Percentiles rank a stretch among this genome's conserved stretches.
These are phyloP conservation scores for Sipha maydis DNA, from an alignment of 2,888 invertebrate species.

Conservation along the genomic window DNA sequence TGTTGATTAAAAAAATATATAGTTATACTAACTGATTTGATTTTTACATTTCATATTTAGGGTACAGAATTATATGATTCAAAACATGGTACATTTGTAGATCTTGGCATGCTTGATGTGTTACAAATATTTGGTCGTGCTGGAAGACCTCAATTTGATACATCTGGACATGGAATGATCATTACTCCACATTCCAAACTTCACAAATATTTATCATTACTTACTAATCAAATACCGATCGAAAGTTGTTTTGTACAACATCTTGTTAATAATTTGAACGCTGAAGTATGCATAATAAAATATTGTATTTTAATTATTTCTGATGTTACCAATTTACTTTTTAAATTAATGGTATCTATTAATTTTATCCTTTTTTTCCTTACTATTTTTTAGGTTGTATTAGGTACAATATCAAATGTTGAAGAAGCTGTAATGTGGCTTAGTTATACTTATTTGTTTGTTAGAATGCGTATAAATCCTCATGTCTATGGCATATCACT, in stretches of 20 bases:
- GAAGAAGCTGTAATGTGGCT: slow-evolving; percentile 98
- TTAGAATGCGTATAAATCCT: slow-evolving; percentile 93
- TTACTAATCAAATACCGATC: slow-evolving; percentile 97
- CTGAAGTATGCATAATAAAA: slow-evolving; percentile 76
- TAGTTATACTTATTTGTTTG: slow-evolving; percentile 95
- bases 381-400: slow-evolving; percentile 74
- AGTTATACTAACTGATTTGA: neutral
- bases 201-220: slow-evolving; percentile 89
- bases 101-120: slow-evolving; percentile 96
- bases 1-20: neutral
- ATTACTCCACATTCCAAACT: slow-evolving; percentile 93
- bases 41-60: slow-evolving; percentile 68
- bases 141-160: slow-evolving; percentile 97
- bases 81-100: slow-evolving; percentile 91
- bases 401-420: slow-evolving; percentile 96
- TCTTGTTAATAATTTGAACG: slow-evolving; percentile 96
- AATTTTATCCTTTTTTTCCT: slow-evolving; percentile 1
- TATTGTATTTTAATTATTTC: slow-evolving; percentile 18
- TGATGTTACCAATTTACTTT: slow-evolving; percentile 63
- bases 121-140: slow-evolving; percentile 98
- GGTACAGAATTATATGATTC: slow-evolving; percentile 98
- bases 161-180: slow-evolving; percentile 92
- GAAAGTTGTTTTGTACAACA: slow-evolving; percentile 95
- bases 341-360: neutral
- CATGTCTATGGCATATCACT: slow-evolving; percentile 77